Evolutionary conservation across 2,797 vertebrate species (phyloP), one percentile per base, ranked within the genome.

Genomic region (Xerus rutilus): DNA sequence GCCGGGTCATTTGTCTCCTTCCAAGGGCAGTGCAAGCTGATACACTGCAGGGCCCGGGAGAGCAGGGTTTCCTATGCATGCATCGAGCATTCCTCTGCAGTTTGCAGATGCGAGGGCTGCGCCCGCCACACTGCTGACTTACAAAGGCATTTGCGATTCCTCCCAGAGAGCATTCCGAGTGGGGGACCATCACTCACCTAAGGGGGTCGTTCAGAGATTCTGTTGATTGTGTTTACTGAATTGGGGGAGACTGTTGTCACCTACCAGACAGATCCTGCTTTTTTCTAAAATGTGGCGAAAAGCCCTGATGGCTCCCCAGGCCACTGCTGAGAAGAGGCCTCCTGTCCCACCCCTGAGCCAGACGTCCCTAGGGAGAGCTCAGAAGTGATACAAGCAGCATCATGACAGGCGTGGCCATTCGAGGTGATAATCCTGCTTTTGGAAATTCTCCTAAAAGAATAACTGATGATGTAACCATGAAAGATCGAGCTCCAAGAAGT

Each of bases 1-100:
- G 97, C 93, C 39, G 96, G 97, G 95, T 95, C 97, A 97, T 98
- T 98, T 97, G 97, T 98, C 97, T 98, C 97, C 95, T 96, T 90
- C 98, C 96, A 97, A 97, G 97, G 97, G 97, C 95, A 1, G 96
- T 87, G 97, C 95, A 52, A 89, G 97, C 96, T 97, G 97, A 98
- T 94, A 94, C 97, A 94, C 85, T 93, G 97, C 97, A 98, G 97
- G 17, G 97, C 94, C n/a, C 59, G 96, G 98, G 97, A 96, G 97
- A 97, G 98, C 97, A 96, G 96, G 78, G 73, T 98, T 98, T 98
- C 98, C 89, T 85, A 78, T 45, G 83, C n/a, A 79, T 88, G 76
- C 96, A 95, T 96, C 91, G 97, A 96, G 94, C 97, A 90, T 90
- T 97, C 95, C 85, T 87, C 11, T 92, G 96, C n/a, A 0, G 21